Evolutionary conservation across 2,113 vertebrate species (phyloP), one percentile per base, ranked within the genome.

Genomic region (Nannospalax galili): DNA sequence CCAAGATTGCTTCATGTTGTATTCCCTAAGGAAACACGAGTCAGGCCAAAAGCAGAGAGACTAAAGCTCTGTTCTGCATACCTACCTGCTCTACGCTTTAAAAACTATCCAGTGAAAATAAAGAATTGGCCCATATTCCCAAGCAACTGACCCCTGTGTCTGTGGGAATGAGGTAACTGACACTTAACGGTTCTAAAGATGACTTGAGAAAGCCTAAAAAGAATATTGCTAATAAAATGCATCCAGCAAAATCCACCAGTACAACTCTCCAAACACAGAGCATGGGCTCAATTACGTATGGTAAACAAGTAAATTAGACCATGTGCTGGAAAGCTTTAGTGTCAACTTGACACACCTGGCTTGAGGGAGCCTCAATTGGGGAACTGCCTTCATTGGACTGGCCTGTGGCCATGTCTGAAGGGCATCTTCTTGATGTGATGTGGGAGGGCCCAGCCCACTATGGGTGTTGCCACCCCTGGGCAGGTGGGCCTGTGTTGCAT

Each of bases 181-280:
- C 42, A n/a, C 58, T 26, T 74, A 65, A 65, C 3, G n/a, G 64
- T 37, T 82, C 60, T 84, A 80, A 93, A 75, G 42, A 28, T 40
- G 92, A 64, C n/a, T 88, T 94, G 48, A 65, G 62, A 89, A 95
- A 72, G 62, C 52, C 65, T 70, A 12, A 56, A 75, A 93, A 60
- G 28, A 75, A 62, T 32, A 60, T 32, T 52, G 45, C 37, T 70
- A 72, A 69, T 58, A 91, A 92, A 52, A 86, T 40, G 4, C 14
- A 14, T n/a, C 37, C 16, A 62, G 42, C 22, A 45, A 26, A 86
- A 80, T 67, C 60, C 42, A 72, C 1, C 30, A 19, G 15, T 60
- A 9, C 26, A 82, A 20, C 28, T 79, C n/a, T 91, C 81, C 30
- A 56, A 37, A 6, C 19, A n/a, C 17, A 8, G 14, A 73, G 22